Percentiles rank a stretch among this genome's conserved stretches.
phyloP scores from a whole-genome alignment of 2,113 vertebrate genomes.

The Microcebus griseorufus region DNA sequence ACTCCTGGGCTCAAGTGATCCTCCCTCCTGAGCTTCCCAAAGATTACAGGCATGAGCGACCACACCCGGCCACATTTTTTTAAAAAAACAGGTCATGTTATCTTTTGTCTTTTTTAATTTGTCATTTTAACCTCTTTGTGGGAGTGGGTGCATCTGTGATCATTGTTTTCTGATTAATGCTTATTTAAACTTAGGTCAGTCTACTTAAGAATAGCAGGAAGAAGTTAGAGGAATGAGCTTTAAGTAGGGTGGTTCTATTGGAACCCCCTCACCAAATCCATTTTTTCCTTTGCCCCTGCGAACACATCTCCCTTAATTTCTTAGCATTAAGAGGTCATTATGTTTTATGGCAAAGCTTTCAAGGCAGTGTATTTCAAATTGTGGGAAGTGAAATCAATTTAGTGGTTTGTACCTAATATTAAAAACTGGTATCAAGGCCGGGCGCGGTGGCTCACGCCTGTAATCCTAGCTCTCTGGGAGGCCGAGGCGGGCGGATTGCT shows the following conservation, averaged over 20 bases:
- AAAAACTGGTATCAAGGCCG: background rate
- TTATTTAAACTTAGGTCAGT: background rate
- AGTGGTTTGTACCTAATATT: background rate
- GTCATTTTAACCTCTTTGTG: background rate
- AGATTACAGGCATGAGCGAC: no score
- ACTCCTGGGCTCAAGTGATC: background rate
- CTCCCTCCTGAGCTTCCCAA: background rate
- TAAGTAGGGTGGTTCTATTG: background rate
- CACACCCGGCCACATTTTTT: no score
- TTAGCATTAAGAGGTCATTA: background rate
- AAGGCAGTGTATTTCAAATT: background rate
- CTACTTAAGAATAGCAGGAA: background rate
- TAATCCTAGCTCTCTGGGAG: no score
- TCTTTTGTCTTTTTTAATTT: background rate
- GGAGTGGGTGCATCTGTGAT: background rate
- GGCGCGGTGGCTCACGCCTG: no score
- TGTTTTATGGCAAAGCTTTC: background rate
- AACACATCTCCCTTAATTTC: background rate
- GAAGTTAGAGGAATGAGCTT: background rate
- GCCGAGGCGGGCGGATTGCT: no score
- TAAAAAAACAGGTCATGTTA: background rate
- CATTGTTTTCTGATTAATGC: constrained; percentile 14
- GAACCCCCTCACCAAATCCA: background rate
- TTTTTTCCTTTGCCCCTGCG: background rate
- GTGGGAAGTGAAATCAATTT: background rate